A percentile compares a stretch with the other conserved stretches of the same genome.
These are phyloP conservation scores for Lochmaea crataegi DNA, from an alignment of 2,888 invertebrate genomes.

Conservation along the genomic window DNA sequence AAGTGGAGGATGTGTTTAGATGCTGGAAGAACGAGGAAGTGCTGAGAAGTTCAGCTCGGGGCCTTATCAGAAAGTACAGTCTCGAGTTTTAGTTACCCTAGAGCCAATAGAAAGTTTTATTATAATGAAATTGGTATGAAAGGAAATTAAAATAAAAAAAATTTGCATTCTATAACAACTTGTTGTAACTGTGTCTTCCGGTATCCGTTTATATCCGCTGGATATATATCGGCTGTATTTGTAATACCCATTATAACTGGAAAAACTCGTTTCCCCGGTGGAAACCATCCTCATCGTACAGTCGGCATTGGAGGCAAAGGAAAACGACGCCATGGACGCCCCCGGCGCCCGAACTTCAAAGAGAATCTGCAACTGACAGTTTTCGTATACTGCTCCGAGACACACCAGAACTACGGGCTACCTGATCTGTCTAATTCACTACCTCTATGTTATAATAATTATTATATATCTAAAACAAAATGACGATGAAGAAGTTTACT, in stretches of 20 bases:
- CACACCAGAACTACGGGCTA: constrained; percentile 49
- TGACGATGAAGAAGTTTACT: constrained; percentile 27
- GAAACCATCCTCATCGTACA: constrained; percentile 18
- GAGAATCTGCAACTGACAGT: constrained; percentile 57
- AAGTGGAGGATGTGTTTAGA: too few relatives aligned
- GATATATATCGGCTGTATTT: constrained; percentile 22
- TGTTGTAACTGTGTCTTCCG: not conserved
- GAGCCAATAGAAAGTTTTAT: too few relatives aligned
- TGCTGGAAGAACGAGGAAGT: too few relatives aligned
- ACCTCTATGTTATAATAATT: constrained; percentile 44
- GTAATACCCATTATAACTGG: constrained; percentile 30
- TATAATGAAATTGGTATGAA: too few relatives aligned
- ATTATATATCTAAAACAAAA: constrained; percentile 32
- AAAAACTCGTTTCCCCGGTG: constrained; percentile 21
- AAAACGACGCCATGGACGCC: constrained; percentile 29
- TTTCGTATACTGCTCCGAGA: constrained; percentile 52
- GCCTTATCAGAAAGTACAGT: too few relatives aligned
- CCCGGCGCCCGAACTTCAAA: constrained; percentile 53
- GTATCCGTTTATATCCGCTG: constrained; percentile 3
- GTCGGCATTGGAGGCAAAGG: constrained; percentile 18
- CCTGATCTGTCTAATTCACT: constrained; percentile 52
- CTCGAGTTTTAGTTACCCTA: too few relatives aligned
- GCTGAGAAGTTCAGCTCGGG: too few relatives aligned
- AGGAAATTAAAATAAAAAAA: too few relatives aligned
- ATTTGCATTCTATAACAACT: too few relatives aligned